phyloP scores from a whole-genome alignment of 2,888 invertebrate genomes.

The Mimachlamys varia region DNA sequence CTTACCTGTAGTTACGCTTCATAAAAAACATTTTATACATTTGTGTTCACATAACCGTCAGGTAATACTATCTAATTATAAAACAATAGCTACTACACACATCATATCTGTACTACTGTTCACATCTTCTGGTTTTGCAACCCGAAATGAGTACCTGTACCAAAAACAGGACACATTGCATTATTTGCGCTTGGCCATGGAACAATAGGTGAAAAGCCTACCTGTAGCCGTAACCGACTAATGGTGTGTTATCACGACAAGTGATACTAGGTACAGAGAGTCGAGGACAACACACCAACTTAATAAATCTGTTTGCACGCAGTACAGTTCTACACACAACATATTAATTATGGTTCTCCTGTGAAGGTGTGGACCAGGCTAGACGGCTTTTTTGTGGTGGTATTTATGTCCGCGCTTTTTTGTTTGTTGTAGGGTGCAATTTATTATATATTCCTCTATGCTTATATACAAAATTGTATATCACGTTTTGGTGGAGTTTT shows the following conservation, averaged over 20 bases:
- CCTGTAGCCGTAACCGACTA: neutral
- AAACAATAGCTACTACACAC: too few relatives aligned
- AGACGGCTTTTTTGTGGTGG: neutral
- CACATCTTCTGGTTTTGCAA: too few relatives aligned
- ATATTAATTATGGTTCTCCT: neutral
- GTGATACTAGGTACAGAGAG: neutral
- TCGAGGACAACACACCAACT: neutral
- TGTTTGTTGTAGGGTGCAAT: neutral
- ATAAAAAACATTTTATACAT: too few relatives aligned
- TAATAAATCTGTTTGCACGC: slow-evolving; percentile 30
- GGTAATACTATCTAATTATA: too few relatives aligned
- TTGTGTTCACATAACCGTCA: too few relatives aligned
- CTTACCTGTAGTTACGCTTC: too few relatives aligned
- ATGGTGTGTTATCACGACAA: slow-evolving; percentile 5
- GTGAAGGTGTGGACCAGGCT: slow-evolving; percentile 4
- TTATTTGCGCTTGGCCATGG: neutral
- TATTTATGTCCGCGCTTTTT: slow-evolving; percentile 2
- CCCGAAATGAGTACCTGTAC: too few relatives aligned
- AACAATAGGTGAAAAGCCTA: neutral
- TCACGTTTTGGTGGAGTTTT: neutral
- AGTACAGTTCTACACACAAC: slow-evolving; percentile 5
- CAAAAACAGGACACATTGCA: neutral
- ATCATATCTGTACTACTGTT: too few relatives aligned
- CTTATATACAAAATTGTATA: neutral
- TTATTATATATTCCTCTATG: neutral